Base-by-base conservation (phyloP, 2,113 vertebrate genomes). In the Tonatia bakeri region DNA sequence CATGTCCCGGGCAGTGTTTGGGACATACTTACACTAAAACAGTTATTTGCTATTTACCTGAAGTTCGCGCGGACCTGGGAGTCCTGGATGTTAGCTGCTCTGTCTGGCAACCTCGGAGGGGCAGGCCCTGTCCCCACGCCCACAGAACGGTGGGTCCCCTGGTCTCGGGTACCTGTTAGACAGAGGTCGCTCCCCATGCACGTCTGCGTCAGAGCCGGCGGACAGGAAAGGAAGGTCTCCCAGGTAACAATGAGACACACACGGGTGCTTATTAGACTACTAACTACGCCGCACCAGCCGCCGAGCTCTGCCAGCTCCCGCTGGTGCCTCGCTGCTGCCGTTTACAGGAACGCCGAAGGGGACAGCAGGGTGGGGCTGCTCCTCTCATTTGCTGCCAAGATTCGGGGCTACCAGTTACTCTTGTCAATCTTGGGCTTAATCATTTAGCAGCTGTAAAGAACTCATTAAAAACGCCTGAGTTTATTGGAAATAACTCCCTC, bases 321-420 rank as follows among this genome's bases (percentile, higher is more conserved):
- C 86, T 93, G 87, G 97, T 87, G 97, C 96, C 96, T 88, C 4
- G 38, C 93, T 50, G 89, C 94, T 84, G 26, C 87, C 87, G 97
- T 96, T 98, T 95, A 96, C 93, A 87, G 96, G 94, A 86, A 90
- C 0, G 98, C 98, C 97, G 56, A 93, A 92, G 98, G 98, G 98
- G 81, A 96, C 6, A 5, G 82, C 56, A 97, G 98, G 98, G 97
- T 69, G 97, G 98, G 97, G 89, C 97, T 64, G 36, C 24, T 95
- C 8, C 28, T 98, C 98, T 98, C 28, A 98, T 98, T 97, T 84
- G 96, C 75, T 98, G 98, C 99, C 98, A 98, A 98, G 98, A 80
- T 97, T 96, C 20, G 79, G 94, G 24, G 97, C 98, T 98, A 96
- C 98, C 96, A 90, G 98, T 98, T 98, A 80, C 97, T 98, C 98